Base-by-base conservation (phyloP, 2,113 vertebrate species). In the Corydoras maculifer region DNA sequence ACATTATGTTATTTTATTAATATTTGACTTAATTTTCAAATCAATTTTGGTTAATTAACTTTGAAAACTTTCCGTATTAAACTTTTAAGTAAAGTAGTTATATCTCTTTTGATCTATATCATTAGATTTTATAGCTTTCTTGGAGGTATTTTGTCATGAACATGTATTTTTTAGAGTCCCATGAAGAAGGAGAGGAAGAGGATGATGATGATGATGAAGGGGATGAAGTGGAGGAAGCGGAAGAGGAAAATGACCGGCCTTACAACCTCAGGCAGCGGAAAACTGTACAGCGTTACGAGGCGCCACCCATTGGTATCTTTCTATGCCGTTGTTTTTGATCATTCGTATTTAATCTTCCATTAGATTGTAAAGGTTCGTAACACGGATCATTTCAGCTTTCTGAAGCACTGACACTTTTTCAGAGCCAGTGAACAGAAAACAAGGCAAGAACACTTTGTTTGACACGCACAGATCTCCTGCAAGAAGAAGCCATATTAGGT, bases 401-500 rank as follows among this genome's bases (percentile, higher is more conserved):
- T 25, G 18, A 25, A 25, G 2, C 6, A 50, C 1, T 8, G 49
- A 11, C 49, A 50, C 49, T 50, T 50, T 78, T 63, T 64, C 82
- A 99, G 97, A 95, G 84, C 97, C 97, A 74, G 94, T 94, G 82
- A 97, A 96, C 90, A 93, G 96, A 77, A 97, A 94, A 84, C 97
- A 96, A 87, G 94, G 92, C 84, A 95, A 95, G 86, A 94, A 90
- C 73, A 90, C 96, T 0, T 86, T 99, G 65, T 99, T 99, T 86
- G 97, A 98, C 87, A 97, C 97, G 62, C 96, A 96, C 79, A 92
- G 94, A 86, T 99, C 97, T 84, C 95, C 96, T 87, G 97, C 97
- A 69, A 92, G 97, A 90, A 94, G 94, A 94, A 98, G 95, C 87
- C 97, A 98, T 92, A 97, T 99, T 83, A 93, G 96, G 97, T 98